Conservation (phyloP, 2,113 vertebrate genomes). For the Struthidea cinerea region DNA sequence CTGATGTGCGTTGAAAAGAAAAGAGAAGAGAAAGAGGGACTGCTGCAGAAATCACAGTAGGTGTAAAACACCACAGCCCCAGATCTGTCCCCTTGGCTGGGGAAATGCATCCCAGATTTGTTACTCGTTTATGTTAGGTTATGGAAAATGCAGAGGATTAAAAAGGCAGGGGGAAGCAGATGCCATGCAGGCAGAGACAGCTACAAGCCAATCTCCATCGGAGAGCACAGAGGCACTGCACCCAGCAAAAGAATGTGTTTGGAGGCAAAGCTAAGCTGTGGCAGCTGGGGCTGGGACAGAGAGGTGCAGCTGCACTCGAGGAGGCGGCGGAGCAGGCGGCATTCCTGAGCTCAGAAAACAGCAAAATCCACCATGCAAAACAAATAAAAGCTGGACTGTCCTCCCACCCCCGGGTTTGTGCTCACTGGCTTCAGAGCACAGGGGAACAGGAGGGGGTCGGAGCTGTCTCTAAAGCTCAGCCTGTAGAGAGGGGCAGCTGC, state of each 20-base stretch:
- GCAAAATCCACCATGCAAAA: neutral
- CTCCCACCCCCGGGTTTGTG: neutral
- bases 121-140: neutral
- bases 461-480: neutral
- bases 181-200: neutral
- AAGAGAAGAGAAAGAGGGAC: neutral
- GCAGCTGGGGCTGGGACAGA: conserved; percentile 34
- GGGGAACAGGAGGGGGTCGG: fast-evolving
- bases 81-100: neutral
- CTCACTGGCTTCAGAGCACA: neutral
- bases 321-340: neutral
- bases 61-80: neutral
- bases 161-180: neutral
- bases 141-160: conserved; percentile 9
- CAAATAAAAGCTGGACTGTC: neutral
- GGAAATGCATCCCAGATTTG: neutral
- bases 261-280: conserved; percentile 12
- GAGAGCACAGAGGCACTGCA: neutral
- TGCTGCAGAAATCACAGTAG: neutral
- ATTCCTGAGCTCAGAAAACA: neutral
- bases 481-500: neutral
- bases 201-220: neutral
- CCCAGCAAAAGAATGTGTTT: conserved; percentile 46
- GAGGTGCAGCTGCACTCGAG: conserved; percentile 9
- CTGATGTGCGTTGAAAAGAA: neutral